These are phyloP conservation scores for Spodoptera litura DNA, from an alignment of 1,140 invertebrate species.

Conservation along the genomic window DNA sequence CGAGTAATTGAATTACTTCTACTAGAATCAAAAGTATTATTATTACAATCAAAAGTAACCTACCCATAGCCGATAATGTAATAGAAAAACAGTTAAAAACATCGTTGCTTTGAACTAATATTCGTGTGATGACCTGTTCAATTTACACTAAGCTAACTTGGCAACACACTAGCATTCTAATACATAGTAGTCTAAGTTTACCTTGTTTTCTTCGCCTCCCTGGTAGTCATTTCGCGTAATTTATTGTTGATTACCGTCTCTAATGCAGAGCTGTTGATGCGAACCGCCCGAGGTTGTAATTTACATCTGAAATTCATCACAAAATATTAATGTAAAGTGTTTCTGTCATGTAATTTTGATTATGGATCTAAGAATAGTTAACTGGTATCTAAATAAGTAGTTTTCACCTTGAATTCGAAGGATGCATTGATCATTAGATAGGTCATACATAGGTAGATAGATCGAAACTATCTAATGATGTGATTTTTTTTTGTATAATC, in stretches of 20 bases:
- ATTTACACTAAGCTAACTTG: background rate
- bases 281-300: slow-evolving; percentile 81
- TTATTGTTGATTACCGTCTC: slow-evolving; percentile 80
- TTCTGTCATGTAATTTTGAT: background rate
- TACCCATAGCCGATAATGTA: too few relatives aligned
- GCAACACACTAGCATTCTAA: background rate
- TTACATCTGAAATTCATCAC: slow-evolving; percentile 74
- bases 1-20: too few relatives aligned
- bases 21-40: too few relatives aligned
- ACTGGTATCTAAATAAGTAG: background rate
- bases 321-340: background rate
- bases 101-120: too few relatives aligned
- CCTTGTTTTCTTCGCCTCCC: slow-evolving; percentile 76
- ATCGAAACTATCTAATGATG: too few relatives aligned
- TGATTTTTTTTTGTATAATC: too few relatives aligned
- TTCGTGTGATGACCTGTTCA: too few relatives aligned
- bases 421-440: too few relatives aligned
- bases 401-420: background rate
- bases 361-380: background rate
- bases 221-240: slow-evolving; percentile 74
- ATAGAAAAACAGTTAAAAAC: too few relatives aligned
- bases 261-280: slow-evolving; percentile 81
- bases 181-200: slow-evolving; percentile 49
- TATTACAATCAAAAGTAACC: too few relatives aligned
- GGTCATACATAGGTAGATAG: background rate